These are phyloP conservation scores for Micrasema minimum DNA, from an alignment of 1,140 invertebrate species.

Conservation along the genomic window DNA sequence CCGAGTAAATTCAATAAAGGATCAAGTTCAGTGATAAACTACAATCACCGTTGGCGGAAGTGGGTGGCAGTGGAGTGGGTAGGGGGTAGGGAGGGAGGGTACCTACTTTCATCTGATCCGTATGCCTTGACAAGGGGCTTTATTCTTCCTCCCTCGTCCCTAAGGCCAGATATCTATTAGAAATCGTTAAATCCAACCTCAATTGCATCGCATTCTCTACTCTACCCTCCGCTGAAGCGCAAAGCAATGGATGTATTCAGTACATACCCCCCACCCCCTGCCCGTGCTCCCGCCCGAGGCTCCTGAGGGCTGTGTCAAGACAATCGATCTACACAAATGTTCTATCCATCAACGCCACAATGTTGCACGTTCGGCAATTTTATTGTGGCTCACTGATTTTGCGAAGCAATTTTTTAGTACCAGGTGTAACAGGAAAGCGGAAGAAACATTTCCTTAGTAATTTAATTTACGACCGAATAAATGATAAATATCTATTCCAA, in stretches of 20 bases:
- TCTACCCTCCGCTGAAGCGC: constrained; percentile 22
- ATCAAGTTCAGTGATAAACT: constrained; percentile 34
- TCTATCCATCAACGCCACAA: constrained; percentile 47
- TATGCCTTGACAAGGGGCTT: constrained; percentile 54
- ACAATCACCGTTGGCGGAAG: constrained; percentile 24
- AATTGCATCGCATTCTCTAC: constrained; percentile 45
- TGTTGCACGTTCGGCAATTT: constrained; percentile 29
- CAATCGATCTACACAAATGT: constrained; percentile 31
- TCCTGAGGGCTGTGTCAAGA: constrained; percentile 26
- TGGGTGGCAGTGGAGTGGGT: not conserved
- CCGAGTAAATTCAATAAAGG: constrained; percentile 34
- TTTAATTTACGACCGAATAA: too few species aligned
- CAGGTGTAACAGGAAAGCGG: too few species aligned
- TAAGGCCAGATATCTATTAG: constrained; percentile 60
- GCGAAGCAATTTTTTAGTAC: too few species aligned
- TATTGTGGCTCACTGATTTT: constrained; percentile 27
- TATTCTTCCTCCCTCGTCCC: constrained; percentile 27
- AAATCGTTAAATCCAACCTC: constrained; percentile 62
- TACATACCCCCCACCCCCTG: constrained; percentile 1
- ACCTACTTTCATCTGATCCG: constrained; percentile 11
- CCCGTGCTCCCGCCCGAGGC: not conserved
- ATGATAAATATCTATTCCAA: too few species aligned
- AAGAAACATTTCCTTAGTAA: too few species aligned
- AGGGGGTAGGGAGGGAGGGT: not conserved
- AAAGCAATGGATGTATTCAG: constrained; percentile 46